Evolutionary conservation across 2,888 invertebrate genomes (phyloP).

Genomic region (Saturnia japonica): DNA sequence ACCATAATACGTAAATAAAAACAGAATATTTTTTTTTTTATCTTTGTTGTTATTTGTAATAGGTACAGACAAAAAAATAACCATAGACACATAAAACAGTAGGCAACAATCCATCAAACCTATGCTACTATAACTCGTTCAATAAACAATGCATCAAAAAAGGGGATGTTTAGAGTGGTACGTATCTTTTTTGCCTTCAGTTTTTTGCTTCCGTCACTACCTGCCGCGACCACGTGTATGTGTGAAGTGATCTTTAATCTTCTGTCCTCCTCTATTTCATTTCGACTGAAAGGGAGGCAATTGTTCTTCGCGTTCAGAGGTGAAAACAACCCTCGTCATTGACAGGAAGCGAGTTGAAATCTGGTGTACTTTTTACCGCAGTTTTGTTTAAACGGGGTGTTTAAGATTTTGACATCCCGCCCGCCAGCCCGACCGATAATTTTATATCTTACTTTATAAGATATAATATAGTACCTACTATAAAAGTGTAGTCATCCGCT

Average conservation of each 20-base stretch:
- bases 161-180: constrained; percentile 78
- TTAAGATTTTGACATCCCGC: constrained; percentile 61
- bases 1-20: too few species aligned
- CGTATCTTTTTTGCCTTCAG: constrained; percentile 62
- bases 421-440: constrained; percentile 70
- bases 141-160: constrained; percentile 75
- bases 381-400: constrained; percentile 68
- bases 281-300: constrained; percentile 44
- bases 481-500: too few species aligned
- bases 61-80: constrained; percentile 20
- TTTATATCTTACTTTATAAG: constrained; percentile 42
- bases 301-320: constrained; percentile 60
- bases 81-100: constrained; percentile 41
- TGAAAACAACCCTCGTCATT: constrained; percentile 56
- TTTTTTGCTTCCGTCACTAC: constrained; percentile 77
- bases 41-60: too few species aligned
- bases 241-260: constrained; percentile 54
- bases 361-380: constrained; percentile 75
- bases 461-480: not conserved
- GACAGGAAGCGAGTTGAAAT: constrained; percentile 78
- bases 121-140: constrained; percentile 66
- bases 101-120: constrained; percentile 62
- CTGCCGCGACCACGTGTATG: constrained; percentile 72
- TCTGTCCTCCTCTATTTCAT: constrained; percentile 42
- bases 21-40: too few species aligned